phyloP scores from a whole-genome alignment of 2,797 vertebrate species.

The Scyliorhinus canicula region DNA sequence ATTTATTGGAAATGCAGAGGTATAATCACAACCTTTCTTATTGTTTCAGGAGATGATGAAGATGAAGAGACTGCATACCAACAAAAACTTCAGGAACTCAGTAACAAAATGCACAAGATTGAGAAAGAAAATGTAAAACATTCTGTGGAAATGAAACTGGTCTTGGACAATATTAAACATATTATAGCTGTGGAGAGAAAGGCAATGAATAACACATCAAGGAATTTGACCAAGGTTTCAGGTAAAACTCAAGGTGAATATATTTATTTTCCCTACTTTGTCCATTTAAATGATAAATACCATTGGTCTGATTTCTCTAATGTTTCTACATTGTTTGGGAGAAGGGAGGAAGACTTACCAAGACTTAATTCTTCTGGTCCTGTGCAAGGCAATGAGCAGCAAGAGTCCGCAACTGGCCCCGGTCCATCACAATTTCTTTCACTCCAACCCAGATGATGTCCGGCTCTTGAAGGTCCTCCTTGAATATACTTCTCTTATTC shows the following conservation, averaged over 20 bases:
- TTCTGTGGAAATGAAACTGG: constrained; percentile 45
- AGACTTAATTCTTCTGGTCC: too few species aligned
- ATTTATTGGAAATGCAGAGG: background rate
- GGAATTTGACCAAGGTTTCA: background rate
- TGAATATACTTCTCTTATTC: too few species aligned
- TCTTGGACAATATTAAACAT: constrained; percentile 50
- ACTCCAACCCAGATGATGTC: too few species aligned
- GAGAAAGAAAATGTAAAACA: constrained; percentile 53
- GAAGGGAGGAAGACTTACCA: background rate
- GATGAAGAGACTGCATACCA: constrained; percentile 47
- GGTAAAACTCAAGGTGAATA: background rate
- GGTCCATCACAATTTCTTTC: too few species aligned
- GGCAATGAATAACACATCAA: constrained; percentile 41
- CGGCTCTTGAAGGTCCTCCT: too few species aligned
- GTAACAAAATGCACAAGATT: constrained; percentile 48
- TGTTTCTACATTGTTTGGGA: background rate
- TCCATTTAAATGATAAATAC: background rate
- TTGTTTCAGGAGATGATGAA: constrained; percentile 50
- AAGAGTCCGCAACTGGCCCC: too few species aligned
- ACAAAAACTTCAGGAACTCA: constrained; percentile 54
- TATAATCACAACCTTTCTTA: background rate
- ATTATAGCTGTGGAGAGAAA: constrained; percentile 41
- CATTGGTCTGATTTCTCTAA: background rate
- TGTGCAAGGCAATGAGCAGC: too few species aligned
- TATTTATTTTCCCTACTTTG: background rate